Conservation (phyloP, 2,797 vertebrate species). For the Menidia menidia region DNA sequence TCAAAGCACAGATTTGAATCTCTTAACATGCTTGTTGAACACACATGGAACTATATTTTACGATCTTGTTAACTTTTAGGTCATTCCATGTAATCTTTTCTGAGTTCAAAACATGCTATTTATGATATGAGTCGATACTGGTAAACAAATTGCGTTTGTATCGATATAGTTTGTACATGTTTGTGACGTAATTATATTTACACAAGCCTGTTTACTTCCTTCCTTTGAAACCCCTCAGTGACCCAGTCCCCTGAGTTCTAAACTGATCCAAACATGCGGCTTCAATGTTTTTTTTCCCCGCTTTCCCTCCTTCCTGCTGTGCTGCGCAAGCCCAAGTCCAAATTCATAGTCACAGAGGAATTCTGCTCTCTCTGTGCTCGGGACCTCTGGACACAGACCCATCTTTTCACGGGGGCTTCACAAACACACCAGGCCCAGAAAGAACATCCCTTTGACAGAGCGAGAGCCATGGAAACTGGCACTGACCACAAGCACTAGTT, state of each 20-base stretch:
- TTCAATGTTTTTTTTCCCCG: conserved; percentile 26
- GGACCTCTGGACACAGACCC: conserved; percentile 69
- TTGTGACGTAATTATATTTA: conserved; percentile 32
- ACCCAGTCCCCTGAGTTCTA: conserved; percentile 51
- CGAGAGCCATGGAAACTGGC: conserved; percentile 75
- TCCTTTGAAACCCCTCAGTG: conserved; percentile 35
- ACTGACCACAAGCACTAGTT: conserved; percentile 61
- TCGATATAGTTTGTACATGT: conserved; percentile 15
- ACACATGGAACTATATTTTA: no score
- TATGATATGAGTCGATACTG: background rate
- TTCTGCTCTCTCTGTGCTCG: conserved; percentile 50
- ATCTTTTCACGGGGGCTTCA: conserved; percentile 72
- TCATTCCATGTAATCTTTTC: background rate
- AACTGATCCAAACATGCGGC: conserved; percentile 57
- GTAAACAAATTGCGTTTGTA: background rate
- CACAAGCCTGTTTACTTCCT: conserved; percentile 49
- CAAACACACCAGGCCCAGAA: conserved; percentile 61
- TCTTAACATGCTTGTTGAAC: no score
- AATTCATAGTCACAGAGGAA: conserved; percentile 48
- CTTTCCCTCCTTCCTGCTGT: conserved; percentile 38
- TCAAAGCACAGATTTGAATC: no score
- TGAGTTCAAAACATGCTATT: background rate
- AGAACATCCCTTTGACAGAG: conserved; percentile 67
- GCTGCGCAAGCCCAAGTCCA: conserved; percentile 45
- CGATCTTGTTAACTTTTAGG: no score